phyloP scores from a whole-genome alignment of 2,888 invertebrate genomes.

The Eupsilia transversa region DNA sequence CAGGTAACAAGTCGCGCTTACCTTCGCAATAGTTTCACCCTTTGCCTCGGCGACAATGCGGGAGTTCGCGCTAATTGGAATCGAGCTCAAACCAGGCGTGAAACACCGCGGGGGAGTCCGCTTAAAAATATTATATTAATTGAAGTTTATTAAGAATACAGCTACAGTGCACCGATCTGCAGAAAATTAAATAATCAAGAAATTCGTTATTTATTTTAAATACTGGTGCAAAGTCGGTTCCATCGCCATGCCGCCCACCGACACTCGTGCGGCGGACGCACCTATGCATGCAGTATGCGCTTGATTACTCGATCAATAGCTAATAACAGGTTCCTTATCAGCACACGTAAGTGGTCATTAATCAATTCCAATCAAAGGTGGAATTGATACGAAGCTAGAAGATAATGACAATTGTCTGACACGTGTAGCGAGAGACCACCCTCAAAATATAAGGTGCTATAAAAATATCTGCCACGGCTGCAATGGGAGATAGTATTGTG shows the following conservation, averaged over 20 bases:
- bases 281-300: constrained; percentile 18
- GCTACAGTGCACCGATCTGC: neutral
- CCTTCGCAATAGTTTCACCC: constrained; percentile 9
- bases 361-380: constrained; percentile 44
- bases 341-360: constrained; percentile 37
- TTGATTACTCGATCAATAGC: constrained; percentile 23
- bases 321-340: constrained; percentile 40
- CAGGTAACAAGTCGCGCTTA: constrained; percentile 8
- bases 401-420: constrained; percentile 9
- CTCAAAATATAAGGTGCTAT: no score
- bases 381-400: constrained; percentile 19
- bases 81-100: neutral
- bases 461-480: no score
- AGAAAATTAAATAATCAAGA: neutral
- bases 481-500: no score
- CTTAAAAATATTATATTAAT: constrained; percentile 5
- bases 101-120: neutral
- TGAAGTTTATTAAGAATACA: neutral
- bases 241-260: neutral
- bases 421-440: neutral
- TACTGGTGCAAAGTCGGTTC: neutral
- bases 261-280: neutral
- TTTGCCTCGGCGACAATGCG: neutral
- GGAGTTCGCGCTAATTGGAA: constrained; percentile 21
- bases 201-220: neutral